A percentile compares a stretch with the other conserved stretches of the same genome.
Evolutionary conservation across 2,113 vertebrate genomes (phyloP).

Genomic region (Vulpes lagopus): DNA sequence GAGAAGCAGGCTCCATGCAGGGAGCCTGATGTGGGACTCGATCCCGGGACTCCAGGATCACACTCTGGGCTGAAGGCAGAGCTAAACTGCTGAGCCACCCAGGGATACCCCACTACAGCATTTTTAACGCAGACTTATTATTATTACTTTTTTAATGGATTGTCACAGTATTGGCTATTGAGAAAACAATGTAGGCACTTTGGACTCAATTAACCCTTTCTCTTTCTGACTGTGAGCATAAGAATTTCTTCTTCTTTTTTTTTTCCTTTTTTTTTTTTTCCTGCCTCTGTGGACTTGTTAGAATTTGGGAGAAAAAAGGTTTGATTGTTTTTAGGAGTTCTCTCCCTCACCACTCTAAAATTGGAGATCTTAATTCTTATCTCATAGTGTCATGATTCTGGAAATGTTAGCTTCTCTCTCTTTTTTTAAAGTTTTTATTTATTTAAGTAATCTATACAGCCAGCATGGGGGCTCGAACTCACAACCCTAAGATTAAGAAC

Average conservation of each 20-base stretch:
- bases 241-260: background rate
- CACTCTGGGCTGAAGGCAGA: no score
- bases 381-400: background rate
- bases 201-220: background rate
- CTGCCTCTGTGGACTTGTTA: constrained; percentile 23
- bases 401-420: background rate
- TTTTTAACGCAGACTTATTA: constrained; percentile 19
- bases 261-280: background rate
- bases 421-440: background rate
- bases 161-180: background rate
- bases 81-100: no score
- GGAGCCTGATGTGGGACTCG: no score
- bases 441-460: background rate
- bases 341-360: accelerated
- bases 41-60: no score
- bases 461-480: background rate
- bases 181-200: constrained; percentile 19
- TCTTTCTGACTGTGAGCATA: background rate
- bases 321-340: background rate
- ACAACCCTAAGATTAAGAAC: background rate
- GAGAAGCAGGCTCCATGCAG: no score
- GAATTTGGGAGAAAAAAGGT: background rate
- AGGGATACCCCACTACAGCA: background rate
- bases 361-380: constrained; percentile 40
- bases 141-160: constrained; percentile 17